phyloP scores from a whole-genome alignment of 2,888 invertebrate species.

The Aricia artaxerxes region DNA sequence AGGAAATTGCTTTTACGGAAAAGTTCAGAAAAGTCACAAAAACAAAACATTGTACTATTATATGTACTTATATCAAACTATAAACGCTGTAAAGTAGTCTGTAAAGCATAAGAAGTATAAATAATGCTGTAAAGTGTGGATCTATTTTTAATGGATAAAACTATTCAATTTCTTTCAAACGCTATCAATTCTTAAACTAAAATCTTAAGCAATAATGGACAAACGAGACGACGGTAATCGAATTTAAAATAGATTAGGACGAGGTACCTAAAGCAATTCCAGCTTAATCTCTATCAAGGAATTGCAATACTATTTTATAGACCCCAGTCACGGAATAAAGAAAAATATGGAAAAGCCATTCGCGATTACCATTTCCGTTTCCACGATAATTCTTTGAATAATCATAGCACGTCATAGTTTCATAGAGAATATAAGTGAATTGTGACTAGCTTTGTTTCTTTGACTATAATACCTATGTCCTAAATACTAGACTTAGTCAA shows the following conservation, averaged over 20 bases:
- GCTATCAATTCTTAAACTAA: constrained; percentile 1
- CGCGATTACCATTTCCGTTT: background rate
- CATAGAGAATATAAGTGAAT: background rate
- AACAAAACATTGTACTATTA: background rate
- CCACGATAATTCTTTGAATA: constrained; percentile 3
- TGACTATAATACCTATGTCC: no score
- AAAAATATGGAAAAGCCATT: constrained; percentile 22
- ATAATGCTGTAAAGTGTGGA: background rate
- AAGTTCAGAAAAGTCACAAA: no score
- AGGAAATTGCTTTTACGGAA: no score
- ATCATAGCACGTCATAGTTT: constrained; percentile 4
- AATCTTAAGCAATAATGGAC: constrained; percentile 20
- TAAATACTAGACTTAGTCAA: no score
- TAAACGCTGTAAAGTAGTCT: background rate
- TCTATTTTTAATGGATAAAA: background rate
- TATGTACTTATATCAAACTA: background rate
- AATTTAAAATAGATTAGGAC: constrained; percentile 26
- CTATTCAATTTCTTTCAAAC: background rate
- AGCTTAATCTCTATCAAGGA: constrained; percentile 15
- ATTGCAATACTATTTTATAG: constrained; percentile 25
- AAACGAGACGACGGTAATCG: constrained; percentile 17
- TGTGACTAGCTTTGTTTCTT: background rate
- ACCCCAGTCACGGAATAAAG: constrained; percentile 15
- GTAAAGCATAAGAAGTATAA: no score
- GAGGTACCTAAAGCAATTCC: constrained; percentile 25